phyloP scores from a whole-genome alignment of 1,140 invertebrate genomes.

The Bilobella aurantiaca region DNA sequence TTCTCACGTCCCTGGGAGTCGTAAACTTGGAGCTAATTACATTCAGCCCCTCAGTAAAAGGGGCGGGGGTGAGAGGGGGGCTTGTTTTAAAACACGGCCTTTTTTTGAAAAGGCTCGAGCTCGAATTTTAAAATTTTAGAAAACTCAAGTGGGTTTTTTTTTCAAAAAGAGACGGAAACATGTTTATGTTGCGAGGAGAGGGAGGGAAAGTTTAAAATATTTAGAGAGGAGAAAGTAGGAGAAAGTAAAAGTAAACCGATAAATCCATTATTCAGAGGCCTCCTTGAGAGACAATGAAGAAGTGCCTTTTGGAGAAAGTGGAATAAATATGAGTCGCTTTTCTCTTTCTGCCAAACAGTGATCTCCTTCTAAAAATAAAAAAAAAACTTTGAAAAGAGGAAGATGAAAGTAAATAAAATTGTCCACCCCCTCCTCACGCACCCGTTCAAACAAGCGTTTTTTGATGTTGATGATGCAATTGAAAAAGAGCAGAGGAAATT shows the following conservation, averaged over 20 bases:
- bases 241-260: constrained; percentile 6
- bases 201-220: background rate
- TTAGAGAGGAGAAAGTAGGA: background rate
- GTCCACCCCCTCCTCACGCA: too few species aligned
- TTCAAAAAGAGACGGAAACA: background rate
- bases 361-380: too few species aligned
- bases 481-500: too few species aligned
- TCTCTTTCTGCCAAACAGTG: too few species aligned
- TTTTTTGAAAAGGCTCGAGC: background rate
- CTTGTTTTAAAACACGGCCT: too few species aligned
- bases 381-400: too few species aligned
- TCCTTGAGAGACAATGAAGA: background rate
- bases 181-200: background rate
- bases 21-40: background rate
- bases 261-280: constrained; percentile 5
- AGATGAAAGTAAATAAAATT: too few species aligned
- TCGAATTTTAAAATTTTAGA: background rate
- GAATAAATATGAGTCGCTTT: too few species aligned
- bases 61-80: too few species aligned
- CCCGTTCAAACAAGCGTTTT: too few species aligned
- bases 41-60: background rate
- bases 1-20: background rate
- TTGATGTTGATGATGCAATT: too few species aligned
- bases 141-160: background rate
- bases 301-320: too few species aligned